These are phyloP conservation scores for Bursaphelenchus mucronatus DNA, from an alignment of 1,140 invertebrate species.

Conservation along the genomic window DNA sequence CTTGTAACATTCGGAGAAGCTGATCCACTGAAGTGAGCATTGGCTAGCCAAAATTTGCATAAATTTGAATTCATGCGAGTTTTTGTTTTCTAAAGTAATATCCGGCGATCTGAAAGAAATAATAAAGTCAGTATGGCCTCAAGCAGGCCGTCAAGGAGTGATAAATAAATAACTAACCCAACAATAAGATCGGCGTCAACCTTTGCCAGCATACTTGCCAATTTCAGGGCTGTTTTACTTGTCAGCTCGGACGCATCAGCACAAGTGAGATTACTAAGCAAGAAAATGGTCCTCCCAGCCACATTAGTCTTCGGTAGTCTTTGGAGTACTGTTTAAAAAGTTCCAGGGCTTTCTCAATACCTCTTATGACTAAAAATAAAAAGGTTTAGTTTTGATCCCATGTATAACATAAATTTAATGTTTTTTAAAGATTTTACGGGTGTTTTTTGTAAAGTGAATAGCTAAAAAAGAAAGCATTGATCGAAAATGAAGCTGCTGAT, in stretches of 20 bases:
- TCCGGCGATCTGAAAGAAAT: conserved; percentile 10
- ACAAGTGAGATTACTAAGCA: conserved; percentile 8
- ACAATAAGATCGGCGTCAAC: conserved; percentile 3
- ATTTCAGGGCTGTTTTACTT: not conserved
- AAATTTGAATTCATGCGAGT: conserved; percentile 3
- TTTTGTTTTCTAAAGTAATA: conserved; percentile 4
- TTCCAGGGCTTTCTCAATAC: too few species aligned
- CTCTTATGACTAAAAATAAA: too few species aligned
- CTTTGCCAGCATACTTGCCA: conserved; percentile 7
- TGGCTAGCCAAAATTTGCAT: not conserved
- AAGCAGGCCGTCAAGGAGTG: not conserved
- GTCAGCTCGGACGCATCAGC: not conserved
- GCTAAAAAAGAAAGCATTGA: too few species aligned
- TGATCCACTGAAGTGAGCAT: conserved; percentile 6
- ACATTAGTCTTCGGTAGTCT: too few species aligned
- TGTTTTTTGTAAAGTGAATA: too few species aligned
- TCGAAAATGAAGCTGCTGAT: too few species aligned
- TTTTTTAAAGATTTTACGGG: too few species aligned
- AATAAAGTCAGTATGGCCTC: too few species aligned
- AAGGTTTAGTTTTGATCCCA: too few species aligned
- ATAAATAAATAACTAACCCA: not conserved
- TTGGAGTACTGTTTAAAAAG: too few species aligned
- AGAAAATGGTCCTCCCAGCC: not conserved
- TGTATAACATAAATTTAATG: too few species aligned
- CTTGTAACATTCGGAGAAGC: conserved; percentile 9